Base-by-base conservation (phyloP, 2,113 vertebrate genomes). In the Sapajus apella region DNA sequence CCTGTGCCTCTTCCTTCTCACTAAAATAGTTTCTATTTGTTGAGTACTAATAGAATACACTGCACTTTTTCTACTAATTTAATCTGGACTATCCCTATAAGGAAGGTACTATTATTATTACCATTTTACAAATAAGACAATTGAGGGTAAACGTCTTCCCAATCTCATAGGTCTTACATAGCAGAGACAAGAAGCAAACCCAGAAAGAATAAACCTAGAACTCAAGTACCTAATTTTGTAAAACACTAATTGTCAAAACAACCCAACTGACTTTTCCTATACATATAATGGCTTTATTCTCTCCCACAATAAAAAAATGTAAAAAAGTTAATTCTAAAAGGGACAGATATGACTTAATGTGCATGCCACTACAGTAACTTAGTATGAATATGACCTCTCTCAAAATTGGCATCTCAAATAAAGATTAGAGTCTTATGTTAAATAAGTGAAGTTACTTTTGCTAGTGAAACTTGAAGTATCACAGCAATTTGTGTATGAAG, bases 61-160 rank as follows among this genome's bases (percentile, higher is more conserved):
- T 25, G 0, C 2, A 72, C 8, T 56, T 96, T 86, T 32, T 25
- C 50, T 73, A 50, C 14, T 93, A 21, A 90, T 66, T 87, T 97
- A 92, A 66, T 72, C 11, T 2, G 61, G n/a, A 52, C 37, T 55
- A 86, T 68, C 3, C 6, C 58, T 70, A 32, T 35, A 16, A 68
- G 45, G 8, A 77, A 93, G 9, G 6, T 68, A 30, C 17, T 95
- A 50, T 70, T 40, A 50, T 79, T 56, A 56, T 40, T 80, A 2
- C 27, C 14, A 90, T 55, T 91, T 91, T 91, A 40, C 2, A 64
- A 73, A 45, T 85, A 89, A 97, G 50, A 68, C 88, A 92, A 87
- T 7, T 3, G 23, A 82, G 5, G 11, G 11, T 64, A 66, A 66
- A 68, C 1, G 47, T 66, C 17, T 32, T 30, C 13, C 14, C 27